phyloP scores from a whole-genome alignment of 2,888 invertebrate species.

The Andrena bicolor region DNA sequence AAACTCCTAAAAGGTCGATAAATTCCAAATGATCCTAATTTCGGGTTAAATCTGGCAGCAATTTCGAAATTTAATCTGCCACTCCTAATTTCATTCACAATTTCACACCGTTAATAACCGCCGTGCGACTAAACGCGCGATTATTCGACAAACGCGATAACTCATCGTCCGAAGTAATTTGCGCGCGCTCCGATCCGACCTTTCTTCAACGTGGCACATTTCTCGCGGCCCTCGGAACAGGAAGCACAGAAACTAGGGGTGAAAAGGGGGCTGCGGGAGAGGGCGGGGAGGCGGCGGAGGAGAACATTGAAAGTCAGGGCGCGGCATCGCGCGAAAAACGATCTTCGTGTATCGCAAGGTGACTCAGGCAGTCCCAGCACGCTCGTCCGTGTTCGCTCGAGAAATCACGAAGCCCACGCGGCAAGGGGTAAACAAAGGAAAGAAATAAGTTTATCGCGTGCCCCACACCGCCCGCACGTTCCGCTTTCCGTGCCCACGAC shows the following conservation, averaged over 20 bases:
- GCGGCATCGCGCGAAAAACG: conserved; percentile 51
- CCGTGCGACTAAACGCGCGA: conserved; percentile 8
- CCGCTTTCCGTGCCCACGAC: conserved; percentile 15
- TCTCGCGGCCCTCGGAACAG: conserved; percentile 1
- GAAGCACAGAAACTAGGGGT: conserved; percentile 18
- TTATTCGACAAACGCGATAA: conserved; percentile 24
- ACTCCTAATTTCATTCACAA: background rate
- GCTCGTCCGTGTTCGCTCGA: conserved; percentile 64
- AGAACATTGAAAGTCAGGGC: conserved; percentile 63
- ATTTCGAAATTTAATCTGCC: background rate
- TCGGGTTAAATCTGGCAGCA: background rate
- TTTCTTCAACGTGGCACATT: background rate
- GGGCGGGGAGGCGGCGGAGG: background rate
- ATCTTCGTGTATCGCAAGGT: conserved; percentile 69
- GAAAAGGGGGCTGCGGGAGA: background rate
- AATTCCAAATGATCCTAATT: background rate
- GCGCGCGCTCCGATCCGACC: background rate
- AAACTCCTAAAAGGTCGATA: background rate
- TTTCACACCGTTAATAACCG: background rate
- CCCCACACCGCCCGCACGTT: conserved; percentile 21
- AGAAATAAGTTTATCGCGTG: conserved; percentile 58
- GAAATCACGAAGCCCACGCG: conserved; percentile 65
- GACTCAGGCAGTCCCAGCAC: conserved; percentile 70
- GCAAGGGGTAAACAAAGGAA: conserved; percentile 34
- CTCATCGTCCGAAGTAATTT: conserved; percentile 31